Base-by-base conservation (phyloP, 23 tunicate genomes). In the Botrylloides violaceus region DNA sequence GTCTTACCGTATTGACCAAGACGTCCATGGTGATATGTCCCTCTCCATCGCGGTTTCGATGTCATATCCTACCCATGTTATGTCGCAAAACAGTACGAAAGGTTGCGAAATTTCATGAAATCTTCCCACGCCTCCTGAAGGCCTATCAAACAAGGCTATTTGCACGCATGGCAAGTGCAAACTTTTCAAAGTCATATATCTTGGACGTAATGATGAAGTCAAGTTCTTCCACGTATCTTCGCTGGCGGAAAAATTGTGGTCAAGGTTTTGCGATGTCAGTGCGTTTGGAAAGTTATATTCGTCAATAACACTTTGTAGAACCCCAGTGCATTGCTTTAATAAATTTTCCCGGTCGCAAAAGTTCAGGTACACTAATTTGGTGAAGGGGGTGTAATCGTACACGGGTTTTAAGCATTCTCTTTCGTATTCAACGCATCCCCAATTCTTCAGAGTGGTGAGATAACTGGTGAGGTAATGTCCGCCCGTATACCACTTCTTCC, bases 21-120 rank as follows among this genome's bases (percentile, higher is more conserved):
- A 71, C 12, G 81, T 64, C 94, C 94, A 85, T 22, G 83, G 56
- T 22, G 94, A 73, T 2, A 85, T 70, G 12, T 31, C 49, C 12
- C 65, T 56, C 31, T 27, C 32, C 36, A 38, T 79, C 58, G 68
- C 29, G 3, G 73, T 55, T 3, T 79, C 84, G 4, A 53, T 74
- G 43, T 80, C 82, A 43, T 80, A 64, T 56, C 94, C 94, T 32
- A 75, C 66, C 94, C 94, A 85, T 49, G 49, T 73, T 15, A 85
- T 39, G 18, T 36, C 76, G 31, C 94, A 79, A 6, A 72, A 73
- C 34, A 83, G 84, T 1, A 75, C 59, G 34, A 50, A 83, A 4
- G 66, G 58, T 29, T 73, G 66, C 20, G 68, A 53, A 1, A 85
- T 74, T 66, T 85, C 94, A 33, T 79, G 84, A 80, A 64, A 85